phyloP scores from a whole-genome alignment of 2,797 vertebrate species.

The Chaenodraco wilsoni region DNA sequence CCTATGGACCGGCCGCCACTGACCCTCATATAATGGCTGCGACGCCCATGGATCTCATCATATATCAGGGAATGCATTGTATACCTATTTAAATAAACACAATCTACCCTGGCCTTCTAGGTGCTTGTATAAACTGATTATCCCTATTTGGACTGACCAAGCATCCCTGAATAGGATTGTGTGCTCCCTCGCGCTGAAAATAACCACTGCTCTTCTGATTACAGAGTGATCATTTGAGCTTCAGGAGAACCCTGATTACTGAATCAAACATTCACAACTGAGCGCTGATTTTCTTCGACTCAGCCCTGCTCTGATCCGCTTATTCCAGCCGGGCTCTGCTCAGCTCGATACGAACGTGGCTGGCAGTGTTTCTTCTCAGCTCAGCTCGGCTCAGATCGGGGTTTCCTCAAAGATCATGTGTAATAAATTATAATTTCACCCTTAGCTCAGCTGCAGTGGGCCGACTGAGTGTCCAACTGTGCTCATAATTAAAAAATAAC shows the following conservation, averaged over 20 bases:
- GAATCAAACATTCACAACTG: constrained; percentile 56
- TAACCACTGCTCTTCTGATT: constrained; percentile 61
- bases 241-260: constrained; percentile 65
- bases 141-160: constrained; percentile 20
- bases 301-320: constrained; percentile 43
- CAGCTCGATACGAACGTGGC: constrained; percentile 32
- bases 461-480: background rate
- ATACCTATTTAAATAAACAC: constrained; percentile 10
- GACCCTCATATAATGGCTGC: too few species aligned
- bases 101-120: constrained; percentile 10
- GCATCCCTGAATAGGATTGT: constrained; percentile 37
- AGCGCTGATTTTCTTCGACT: constrained; percentile 43
- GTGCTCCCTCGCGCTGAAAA: constrained; percentile 53
- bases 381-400: constrained; percentile 6
- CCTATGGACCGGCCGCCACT: too few species aligned
- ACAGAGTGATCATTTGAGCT: constrained; percentile 66
- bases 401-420: constrained; percentile 30
- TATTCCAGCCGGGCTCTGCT: constrained; percentile 40
- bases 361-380: constrained; percentile 19
- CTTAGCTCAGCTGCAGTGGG: constrained; percentile 1
- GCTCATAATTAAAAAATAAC: background rate
- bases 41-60: background rate
- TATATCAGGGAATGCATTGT: constrained; percentile 24
- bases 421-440: constrained; percentile 25
- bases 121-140: constrained; percentile 8